phyloP scores from a whole-genome alignment of 1,140 invertebrate species.

The Ostrea denselamellosa region DNA sequence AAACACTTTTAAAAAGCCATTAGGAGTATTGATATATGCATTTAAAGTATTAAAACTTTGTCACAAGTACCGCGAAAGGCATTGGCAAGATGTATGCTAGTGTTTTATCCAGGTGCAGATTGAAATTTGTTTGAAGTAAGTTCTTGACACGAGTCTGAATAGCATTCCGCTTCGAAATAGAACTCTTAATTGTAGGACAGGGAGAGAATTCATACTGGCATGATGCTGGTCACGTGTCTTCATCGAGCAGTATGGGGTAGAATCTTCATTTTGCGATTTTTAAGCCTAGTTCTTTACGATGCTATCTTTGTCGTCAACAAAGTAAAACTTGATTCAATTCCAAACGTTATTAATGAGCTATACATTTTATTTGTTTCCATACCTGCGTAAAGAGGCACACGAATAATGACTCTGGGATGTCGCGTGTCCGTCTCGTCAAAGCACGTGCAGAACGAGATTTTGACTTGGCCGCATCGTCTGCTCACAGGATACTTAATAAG shows the following conservation, averaged over 20 bases:
- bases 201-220: neutral
- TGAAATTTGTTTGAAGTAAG: conserved; percentile 19
- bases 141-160: conserved; percentile 40
- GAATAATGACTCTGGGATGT: conserved; percentile 55
- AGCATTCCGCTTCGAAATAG: conserved; percentile 5
- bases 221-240: conserved; percentile 38
- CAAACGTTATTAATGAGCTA: conserved; percentile 49
- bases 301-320: conserved; percentile 43
- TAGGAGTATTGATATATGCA: neutral
- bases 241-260: neutral
- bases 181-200: conserved; percentile 35
- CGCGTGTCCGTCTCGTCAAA: conserved; percentile 54
- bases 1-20: too few species aligned
- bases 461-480: conserved; percentile 54
- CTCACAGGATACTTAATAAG: conserved; percentile 55
- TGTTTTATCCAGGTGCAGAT: conserved; percentile 36
- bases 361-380: conserved; percentile 53
- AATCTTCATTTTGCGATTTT: conserved; percentile 40
- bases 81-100: neutral
- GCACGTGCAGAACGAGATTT: conserved; percentile 56
- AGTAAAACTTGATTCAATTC: conserved; percentile 47
- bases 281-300: neutral
- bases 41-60: too few species aligned
- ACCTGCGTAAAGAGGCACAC: conserved; percentile 53
- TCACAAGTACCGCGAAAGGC: too few species aligned